These are phyloP conservation scores for Callimorpha dominula DNA, from an alignment of 2,888 invertebrate species.

Conservation along the genomic window DNA sequence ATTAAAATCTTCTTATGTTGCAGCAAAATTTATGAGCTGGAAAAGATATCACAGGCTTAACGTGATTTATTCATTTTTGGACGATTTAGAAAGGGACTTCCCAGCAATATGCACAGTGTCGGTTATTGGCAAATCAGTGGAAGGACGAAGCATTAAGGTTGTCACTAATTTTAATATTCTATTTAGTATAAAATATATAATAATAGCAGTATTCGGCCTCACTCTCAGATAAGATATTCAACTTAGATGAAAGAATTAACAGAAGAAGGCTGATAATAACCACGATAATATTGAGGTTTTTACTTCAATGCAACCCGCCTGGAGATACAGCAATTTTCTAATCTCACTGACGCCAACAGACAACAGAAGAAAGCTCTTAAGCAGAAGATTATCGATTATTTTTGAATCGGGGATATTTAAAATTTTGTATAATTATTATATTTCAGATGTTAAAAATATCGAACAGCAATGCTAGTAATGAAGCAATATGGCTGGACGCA, in stretches of 20 bases:
- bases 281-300: no score
- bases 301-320: no score
- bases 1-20: conserved; percentile 32
- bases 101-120: conserved; percentile 91
- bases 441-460: conserved; percentile 88
- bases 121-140: conserved; percentile 92
- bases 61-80: conserved; percentile 92
- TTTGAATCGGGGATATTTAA: no score
- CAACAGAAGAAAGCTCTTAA: no score
- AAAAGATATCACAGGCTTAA: conserved; percentile 90
- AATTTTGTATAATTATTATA: neutral
- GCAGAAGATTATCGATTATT: no score
- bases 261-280: no score
- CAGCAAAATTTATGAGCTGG: conserved; percentile 89
- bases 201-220: no score
- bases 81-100: conserved; percentile 91
- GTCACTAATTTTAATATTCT: neutral
- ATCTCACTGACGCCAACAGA: no score
- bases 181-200: neutral
- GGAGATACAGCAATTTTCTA: no score
- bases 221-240: no score
- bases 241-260: no score
- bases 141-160: conserved; percentile 92
- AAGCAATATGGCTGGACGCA: conserved; percentile 91
- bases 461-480: conserved; percentile 88